Base-by-base conservation (phyloP, 2,888 invertebrate species). In the Acanthosepion lycidas region DNA sequence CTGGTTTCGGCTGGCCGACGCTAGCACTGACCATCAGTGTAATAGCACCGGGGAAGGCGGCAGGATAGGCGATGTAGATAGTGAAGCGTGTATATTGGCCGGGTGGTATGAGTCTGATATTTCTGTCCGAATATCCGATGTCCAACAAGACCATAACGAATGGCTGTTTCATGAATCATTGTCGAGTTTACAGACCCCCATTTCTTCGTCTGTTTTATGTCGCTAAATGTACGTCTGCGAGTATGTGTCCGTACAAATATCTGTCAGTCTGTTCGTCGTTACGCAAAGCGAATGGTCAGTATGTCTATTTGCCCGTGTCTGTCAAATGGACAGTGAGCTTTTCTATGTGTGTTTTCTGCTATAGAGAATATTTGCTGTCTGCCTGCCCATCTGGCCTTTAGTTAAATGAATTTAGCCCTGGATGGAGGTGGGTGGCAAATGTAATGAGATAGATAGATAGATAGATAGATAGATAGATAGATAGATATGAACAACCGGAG, bases 121-220 rank as follows among this genome's bases (percentile, higher is more conserved):
- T n/a, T n/a, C 78, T 78, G 78, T 78, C 78, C 78, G 78, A 78
- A n/a, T n/a, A 78, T 78, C 78, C 28, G n/a, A n/a, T 78, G 78
- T n/a, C 78, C 78, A 78, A 12, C 78, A 15, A 9, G 78, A 15
- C n/a, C 9, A n/a, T 15, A n/a, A n/a, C n/a, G 78, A n/a, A 78
- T 78, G 78, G 78, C 2, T 59, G n/a, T 78, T 78, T n/a, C 78
- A n/a, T 78, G 78, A 78, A 78, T 78, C 78, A 78, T 78, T 78
- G 78, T 78, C 78, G 78, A 8, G 8, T 28, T 78, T 28, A n/a
- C 28, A 6, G 28, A 4, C n/a, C n/a, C n/a, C 15, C 78, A n/a
- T 78, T n/a, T 9, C 15, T n/a, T 78, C n/a, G 18, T 12, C 15
- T 78, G 78, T 78, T 78, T 78, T 78, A 78, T 78, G 78, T 78